These are phyloP conservation scores for Allacma fusca DNA, from an alignment of 2,888 invertebrate species.

Conservation along the genomic window DNA sequence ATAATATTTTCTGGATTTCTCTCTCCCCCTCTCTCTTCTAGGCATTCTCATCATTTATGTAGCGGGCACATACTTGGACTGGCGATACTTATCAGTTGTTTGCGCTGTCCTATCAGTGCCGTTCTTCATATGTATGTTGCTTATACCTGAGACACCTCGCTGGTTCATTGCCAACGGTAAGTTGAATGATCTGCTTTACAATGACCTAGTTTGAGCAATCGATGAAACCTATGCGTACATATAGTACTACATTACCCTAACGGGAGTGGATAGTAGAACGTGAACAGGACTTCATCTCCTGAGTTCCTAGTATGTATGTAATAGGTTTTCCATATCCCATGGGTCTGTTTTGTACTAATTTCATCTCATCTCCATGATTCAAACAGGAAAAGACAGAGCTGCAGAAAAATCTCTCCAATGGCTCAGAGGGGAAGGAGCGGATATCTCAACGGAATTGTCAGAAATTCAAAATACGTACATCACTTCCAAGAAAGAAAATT, in stretches of 20 bases:
- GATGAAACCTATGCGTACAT: background rate
- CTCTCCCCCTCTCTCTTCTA: conserved; percentile 57
- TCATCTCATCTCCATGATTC: too few species aligned
- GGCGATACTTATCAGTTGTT: conserved; percentile 80
- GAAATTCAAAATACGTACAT: conserved; percentile 77
- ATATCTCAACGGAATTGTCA: conserved; percentile 79
- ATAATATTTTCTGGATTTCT: background rate
- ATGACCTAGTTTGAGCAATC: background rate
- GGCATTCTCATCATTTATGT: conserved; percentile 80
- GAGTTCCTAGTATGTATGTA: too few species aligned
- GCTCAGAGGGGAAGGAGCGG: conserved; percentile 79
- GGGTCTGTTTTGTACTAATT: too few species aligned
- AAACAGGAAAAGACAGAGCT: conserved; percentile 70
- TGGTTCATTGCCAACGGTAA: conserved; percentile 82
- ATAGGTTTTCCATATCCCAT: too few species aligned
- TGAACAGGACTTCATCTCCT: too few species aligned
- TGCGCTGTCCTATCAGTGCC: conserved; percentile 80
- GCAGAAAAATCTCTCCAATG: conserved; percentile 81
- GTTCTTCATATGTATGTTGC: conserved; percentile 78
- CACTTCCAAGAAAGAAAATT: conserved; percentile 68
- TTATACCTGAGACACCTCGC: conserved; percentile 91
- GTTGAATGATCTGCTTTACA: conserved; percentile 43
- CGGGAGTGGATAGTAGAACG: too few species aligned
- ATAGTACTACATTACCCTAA: too few species aligned
- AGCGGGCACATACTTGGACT: conserved; percentile 79